phyloP scores from a whole-genome alignment of 2,888 invertebrate genomes.

The Latrodectus elegans region DNA sequence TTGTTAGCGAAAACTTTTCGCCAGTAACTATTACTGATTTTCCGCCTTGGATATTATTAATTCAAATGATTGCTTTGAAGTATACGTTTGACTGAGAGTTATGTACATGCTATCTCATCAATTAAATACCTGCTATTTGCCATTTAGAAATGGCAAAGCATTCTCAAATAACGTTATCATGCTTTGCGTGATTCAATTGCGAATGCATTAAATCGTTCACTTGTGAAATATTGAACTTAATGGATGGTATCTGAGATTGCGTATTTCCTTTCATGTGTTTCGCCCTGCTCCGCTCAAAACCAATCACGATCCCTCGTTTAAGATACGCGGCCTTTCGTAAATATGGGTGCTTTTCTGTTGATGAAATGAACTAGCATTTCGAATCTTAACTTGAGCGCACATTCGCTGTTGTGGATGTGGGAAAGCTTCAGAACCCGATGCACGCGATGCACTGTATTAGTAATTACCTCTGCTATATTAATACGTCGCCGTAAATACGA shows the following conservation, averaged over 20 bases:
- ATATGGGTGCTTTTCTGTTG: not conserved
- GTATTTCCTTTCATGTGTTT: not conserved
- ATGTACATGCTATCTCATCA: too few relatives aligned
- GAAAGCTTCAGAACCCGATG: not conserved
- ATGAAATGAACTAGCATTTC: not conserved
- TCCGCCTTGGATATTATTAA: too few relatives aligned
- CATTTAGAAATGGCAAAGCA: too few relatives aligned
- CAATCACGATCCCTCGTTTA: not conserved
- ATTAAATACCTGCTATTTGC: too few relatives aligned
- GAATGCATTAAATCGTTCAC: not conserved
- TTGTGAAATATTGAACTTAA: not conserved
- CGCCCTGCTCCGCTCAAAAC: not conserved
- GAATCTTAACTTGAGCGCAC: too few relatives aligned
- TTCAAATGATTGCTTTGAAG: too few relatives aligned
- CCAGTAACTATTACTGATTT: too few relatives aligned
- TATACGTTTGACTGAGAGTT: too few relatives aligned
- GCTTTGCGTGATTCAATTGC: not conserved
- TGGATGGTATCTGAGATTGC: not conserved
- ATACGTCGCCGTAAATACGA: constrained; percentile 55
- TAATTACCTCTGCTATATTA: constrained; percentile 55
- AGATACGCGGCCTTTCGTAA: not conserved
- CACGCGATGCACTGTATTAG: constrained; percentile 32
- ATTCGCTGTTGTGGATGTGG: constrained; percentile 1
- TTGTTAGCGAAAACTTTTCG: too few relatives aligned
- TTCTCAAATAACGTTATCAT: too few relatives aligned